Conservation (phyloP, 2,113 vertebrate genomes). For the Stegastes partitus region DNA sequence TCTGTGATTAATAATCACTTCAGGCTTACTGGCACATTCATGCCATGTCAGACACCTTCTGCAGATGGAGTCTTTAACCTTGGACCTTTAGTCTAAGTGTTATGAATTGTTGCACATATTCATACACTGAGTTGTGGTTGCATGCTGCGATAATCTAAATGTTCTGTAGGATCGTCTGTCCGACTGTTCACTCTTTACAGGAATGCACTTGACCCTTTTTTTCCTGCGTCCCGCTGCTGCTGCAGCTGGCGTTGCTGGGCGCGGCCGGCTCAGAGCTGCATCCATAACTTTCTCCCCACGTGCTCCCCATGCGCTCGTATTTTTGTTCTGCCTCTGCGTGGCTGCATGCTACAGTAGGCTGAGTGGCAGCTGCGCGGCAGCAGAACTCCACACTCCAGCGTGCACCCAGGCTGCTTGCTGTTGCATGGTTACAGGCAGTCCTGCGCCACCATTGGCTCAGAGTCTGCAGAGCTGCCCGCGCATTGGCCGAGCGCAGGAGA, state of each 20-base stretch:
- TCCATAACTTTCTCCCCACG: slow-evolving; percentile 82
- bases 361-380: slow-evolving; percentile 63
- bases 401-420: slow-evolving; percentile 71
- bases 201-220: slow-evolving; percentile 23
- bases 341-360: slow-evolving; percentile 30
- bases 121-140: neutral
- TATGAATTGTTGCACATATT: too few species aligned
- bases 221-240: neutral
- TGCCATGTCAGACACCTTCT: too few species aligned
- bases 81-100: too few species aligned
- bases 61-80: neutral
- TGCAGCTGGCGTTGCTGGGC: slow-evolving; percentile 62
- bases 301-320: slow-evolving; percentile 78
- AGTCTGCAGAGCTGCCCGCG: slow-evolving; percentile 28
- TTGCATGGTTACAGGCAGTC: slow-evolving; percentile 86
- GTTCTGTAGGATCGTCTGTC: neutral
- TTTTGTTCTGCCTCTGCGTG: slow-evolving; percentile 61
- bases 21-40: neutral
- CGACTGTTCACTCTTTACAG: neutral
- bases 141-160: slow-evolving; percentile 1
- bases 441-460: slow-evolving; percentile 72
- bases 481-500: slow-evolving; percentile 67
- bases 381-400: slow-evolving; percentile 60
- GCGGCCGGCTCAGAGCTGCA: slow-evolving; percentile 73
- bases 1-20: neutral